Evolutionary conservation across 1,140 invertebrate genomes (phyloP).

Genomic region (Zaprionus camerounensis): DNA sequence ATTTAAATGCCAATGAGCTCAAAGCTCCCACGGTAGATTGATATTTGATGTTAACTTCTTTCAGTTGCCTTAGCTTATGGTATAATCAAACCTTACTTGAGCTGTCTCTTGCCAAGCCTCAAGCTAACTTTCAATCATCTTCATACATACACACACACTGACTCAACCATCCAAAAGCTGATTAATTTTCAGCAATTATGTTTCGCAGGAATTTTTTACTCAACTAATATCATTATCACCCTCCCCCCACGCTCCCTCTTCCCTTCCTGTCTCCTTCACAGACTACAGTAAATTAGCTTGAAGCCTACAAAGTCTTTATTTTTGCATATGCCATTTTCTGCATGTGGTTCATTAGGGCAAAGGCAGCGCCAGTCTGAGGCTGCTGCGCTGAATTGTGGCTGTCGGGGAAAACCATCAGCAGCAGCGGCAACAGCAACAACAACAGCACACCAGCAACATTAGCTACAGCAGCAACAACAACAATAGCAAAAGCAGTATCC

Average conservation of each 20-base stretch:
- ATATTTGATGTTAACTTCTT: neutral
- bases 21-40: neutral
- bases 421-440: neutral
- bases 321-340: constrained; percentile 9
- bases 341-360: constrained; percentile 43
- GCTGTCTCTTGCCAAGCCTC: neutral
- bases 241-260: too few relatives aligned
- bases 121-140: neutral
- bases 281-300: constrained; percentile 4
- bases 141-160: neutral
- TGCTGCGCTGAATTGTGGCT: constrained; percentile 34
- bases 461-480: neutral
- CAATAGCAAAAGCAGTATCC: constrained; percentile 22
- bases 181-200: neutral
- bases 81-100: neutral
- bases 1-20: too few relatives aligned
- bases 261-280: too few relatives aligned
- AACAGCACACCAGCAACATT: neutral
- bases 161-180: neutral
- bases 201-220: neutral
- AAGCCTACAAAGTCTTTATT: constrained; percentile 10
- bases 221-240: neutral
- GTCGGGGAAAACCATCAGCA: neutral
- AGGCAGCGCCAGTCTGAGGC: neutral
- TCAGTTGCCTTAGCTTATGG: neutral